Evolutionary conservation across 1,140 invertebrate genomes (phyloP).

Genomic region (Philaenus spumarius): DNA sequence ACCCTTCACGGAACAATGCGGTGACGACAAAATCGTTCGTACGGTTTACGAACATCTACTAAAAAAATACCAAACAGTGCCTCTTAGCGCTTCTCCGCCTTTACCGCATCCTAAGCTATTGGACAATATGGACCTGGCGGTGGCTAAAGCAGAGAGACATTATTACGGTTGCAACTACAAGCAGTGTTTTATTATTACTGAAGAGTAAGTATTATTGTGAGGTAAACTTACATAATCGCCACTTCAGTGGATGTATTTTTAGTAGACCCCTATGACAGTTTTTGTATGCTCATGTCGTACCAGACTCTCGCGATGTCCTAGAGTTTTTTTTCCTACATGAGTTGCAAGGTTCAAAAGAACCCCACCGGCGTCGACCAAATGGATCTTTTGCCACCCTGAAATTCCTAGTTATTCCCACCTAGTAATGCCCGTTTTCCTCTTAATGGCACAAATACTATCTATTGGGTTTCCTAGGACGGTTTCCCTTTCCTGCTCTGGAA

Average conservation of each 20-base stretch:
- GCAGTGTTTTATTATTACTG: slow-evolving; percentile 63
- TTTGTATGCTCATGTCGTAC: slow-evolving; percentile 4
- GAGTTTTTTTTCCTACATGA: too few species aligned
- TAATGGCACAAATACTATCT: too few species aligned
- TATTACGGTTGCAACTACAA: slow-evolving; percentile 87
- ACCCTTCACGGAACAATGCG: slow-evolving; percentile 21
- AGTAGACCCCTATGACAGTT: slow-evolving; percentile 13
- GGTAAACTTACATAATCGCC: too few species aligned
- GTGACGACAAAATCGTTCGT: slow-evolving; percentile 19
- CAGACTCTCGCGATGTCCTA: slow-evolving; percentile 6
- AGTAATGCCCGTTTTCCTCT: too few species aligned
- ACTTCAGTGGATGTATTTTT: too few species aligned
- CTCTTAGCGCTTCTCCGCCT: background rate
- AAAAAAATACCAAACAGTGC: slow-evolving; percentile 27
- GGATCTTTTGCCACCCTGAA: too few species aligned
- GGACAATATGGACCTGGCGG: slow-evolving; percentile 69
- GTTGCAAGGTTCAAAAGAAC: too few species aligned
- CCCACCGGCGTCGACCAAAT: too few species aligned
- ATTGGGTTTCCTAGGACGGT: too few species aligned
- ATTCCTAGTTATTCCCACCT: too few species aligned
- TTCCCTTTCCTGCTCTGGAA: too few species aligned
- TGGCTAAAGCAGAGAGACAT: slow-evolving; percentile 67
- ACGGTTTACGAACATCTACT: slow-evolving; percentile 25
- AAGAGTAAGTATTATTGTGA: slow-evolving; percentile 49
- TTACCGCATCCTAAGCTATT: slow-evolving; percentile 37